Conservation (phyloP, 1,140 invertebrate genomes). For the Halictus rubicundus region DNA sequence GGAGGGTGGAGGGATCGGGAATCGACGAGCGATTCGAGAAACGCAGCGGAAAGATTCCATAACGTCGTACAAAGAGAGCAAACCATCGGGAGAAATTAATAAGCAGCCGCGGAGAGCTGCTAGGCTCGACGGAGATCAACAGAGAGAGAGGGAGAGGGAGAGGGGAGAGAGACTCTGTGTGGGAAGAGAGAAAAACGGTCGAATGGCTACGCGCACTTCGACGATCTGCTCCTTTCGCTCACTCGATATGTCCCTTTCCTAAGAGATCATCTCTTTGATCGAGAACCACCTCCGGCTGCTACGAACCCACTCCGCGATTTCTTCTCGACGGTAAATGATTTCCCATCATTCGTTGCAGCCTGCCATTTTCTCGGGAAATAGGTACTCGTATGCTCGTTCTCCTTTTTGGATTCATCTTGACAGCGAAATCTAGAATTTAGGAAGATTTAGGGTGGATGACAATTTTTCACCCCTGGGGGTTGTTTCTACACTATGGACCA, state of each 20-base stretch:
- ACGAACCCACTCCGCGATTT: too few species aligned
- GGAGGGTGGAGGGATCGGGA: conserved; percentile 43
- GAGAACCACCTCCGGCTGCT: neutral
- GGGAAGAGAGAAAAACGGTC: conserved; percentile 25
- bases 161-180: neutral
- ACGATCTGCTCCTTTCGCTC: conserved; percentile 4
- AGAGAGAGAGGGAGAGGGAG: too few species aligned
- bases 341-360: too few species aligned
- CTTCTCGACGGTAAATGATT: too few species aligned
- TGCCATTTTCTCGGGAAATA: too few species aligned
- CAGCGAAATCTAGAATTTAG: too few species aligned
- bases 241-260: conserved; percentile 2
- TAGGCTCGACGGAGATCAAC: neutral
- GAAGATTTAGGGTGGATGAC: too few species aligned
- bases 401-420: too few species aligned
- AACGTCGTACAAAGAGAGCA: conserved; percentile 63
- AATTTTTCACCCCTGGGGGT: too few species aligned
- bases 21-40: conserved; percentile 65
- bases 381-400: too few species aligned
- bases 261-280: neutral
- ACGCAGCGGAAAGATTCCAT: conserved; percentile 63
- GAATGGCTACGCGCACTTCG: conserved; percentile 10
- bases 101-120: conserved; percentile 51
- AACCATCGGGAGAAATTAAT: conserved; percentile 61
- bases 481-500: too few species aligned